These are phyloP conservation scores for Hyposmocoma kahamanoa DNA, from an alignment of 1,140 invertebrate species.

Conservation along the genomic window DNA sequence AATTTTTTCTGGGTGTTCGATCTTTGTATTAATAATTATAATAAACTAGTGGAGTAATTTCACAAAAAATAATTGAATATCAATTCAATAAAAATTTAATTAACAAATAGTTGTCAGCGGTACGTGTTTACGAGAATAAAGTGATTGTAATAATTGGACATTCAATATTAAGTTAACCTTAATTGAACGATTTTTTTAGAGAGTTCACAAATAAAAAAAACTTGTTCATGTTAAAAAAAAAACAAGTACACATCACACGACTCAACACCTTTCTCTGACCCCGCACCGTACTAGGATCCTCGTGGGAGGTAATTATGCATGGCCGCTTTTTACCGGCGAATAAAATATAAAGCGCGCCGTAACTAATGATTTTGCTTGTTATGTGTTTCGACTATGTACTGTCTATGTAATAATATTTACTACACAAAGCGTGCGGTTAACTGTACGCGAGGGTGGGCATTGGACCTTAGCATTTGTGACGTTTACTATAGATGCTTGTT, in stretches of 20 bases:
- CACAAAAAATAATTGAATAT: too few species aligned
- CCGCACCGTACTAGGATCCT: constrained; percentile 40
- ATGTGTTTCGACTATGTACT: constrained; percentile 15
- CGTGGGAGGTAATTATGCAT: constrained; percentile 70
- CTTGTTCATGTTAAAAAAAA: background rate
- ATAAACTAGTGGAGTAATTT: too few species aligned
- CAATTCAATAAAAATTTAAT: too few species aligned
- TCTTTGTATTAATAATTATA: too few species aligned
- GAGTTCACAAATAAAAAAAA: too few species aligned
- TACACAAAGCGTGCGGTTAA: background rate
- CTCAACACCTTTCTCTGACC: constrained; percentile 25
- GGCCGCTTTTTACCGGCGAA: constrained; percentile 64
- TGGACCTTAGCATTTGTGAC: background rate
- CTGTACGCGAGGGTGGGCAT: background rate
- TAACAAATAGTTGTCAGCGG: too few species aligned
- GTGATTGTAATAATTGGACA: too few species aligned
- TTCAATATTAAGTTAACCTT: too few species aligned
- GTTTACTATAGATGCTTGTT: too few species aligned
- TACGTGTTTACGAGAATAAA: too few species aligned
- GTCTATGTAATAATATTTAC: background rate
- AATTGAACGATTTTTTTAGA: too few species aligned
- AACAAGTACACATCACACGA: constrained; percentile 13
- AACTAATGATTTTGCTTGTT: constrained; percentile 48
- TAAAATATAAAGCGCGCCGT: constrained; percentile 62
- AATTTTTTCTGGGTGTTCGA: too few species aligned